Base-by-base conservation (phyloP, 2,797 vertebrate genomes). In the Petrocephalus schoutedeni region DNA sequence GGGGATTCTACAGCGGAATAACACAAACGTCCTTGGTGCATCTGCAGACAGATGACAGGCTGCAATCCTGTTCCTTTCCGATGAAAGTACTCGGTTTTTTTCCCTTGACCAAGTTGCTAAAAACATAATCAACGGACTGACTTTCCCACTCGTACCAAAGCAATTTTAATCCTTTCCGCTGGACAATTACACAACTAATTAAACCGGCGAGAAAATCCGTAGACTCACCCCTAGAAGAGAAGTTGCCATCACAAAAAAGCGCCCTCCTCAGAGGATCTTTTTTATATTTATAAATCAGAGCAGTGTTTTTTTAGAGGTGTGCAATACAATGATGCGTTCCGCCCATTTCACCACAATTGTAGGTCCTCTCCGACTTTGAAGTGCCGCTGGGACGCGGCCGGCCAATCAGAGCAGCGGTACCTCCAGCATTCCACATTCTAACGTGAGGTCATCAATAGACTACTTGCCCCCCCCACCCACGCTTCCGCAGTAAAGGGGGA, bases 231-330 rank as follows among this genome's bases (percentile, higher is more conserved):
- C 98, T 95, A 99, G 98, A 97, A 99, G 98, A 97, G 98, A 98
- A 98, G 98, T 98, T 98, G 98, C 98, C 98, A 99, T 99, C 98
- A 97, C 98, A 98, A 97, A 95, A 95, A 97, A 97, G 95, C 96
- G 97, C 97, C 98, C 98, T 98, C 98, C 97, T 98, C 97, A 96
- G 97, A 98, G 97, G 98, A 98, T 98, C 98, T 97, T 97, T 97
- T 99, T 98, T 98, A 98, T 99, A 99, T 98, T 98, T 98, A 99
- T 98, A 98, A 98, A 98, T 98, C 98, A 97, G 96, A 98, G 97
- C 97, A 94, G 95, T 97, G 97, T 97, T 98, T 98, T 97, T 98
- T 98, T 98, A 97, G 97, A 98, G 98, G 97, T 98, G 98, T 97
- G 97, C 97, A 97, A 98, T 97, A 98, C 98, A 98, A 98, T 98